Base-by-base conservation (phyloP, 37 sponge, comb jelly and placozoan species). In the Tethya wilhelma region DNA sequence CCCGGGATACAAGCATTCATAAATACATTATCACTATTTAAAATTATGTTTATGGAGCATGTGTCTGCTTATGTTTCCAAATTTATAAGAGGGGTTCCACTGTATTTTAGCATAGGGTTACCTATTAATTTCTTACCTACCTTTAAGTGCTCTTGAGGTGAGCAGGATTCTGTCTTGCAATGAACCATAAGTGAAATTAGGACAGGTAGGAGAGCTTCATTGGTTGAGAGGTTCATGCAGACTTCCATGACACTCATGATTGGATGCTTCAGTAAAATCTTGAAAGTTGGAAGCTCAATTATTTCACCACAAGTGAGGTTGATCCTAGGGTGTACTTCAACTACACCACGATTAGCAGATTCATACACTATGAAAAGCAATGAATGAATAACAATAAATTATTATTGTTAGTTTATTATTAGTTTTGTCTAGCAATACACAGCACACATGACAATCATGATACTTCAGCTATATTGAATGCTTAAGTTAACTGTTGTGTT, bases 201-300 rank as follows among this genome's bases (percentile, higher is more conserved):
- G 1, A 78, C 79, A 0, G 79, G 79, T 38, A 78, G 67, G n/a
- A 78, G 55, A n/a, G 79, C 79, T 53, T 65, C 33, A 17, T 66
- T 42, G 41, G 79, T 34, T 53, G 79, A 78, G 46, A 78, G 79
- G 66, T 40, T 66, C 0, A 78, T 34, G 46, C 79, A 78, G 38
- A 78, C 67, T 37, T 78, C 79, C 79, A 78, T 78, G 23, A 66
- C 67, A 45, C 38, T 78, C 36, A 49, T 64, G 0, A 78, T 38
- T 17, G 79, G 79, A 31, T 78, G 67, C 56, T 78, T 78, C 31
- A 78, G 26, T 0, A 53, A 5, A 22, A 78, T 49, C 67, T 46
- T 78, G 46, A 78, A 46, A 5, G 40, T 7, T 22, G 67, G 1
- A 66, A 78, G 41, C 38, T 78, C 38, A 14, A 32, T 31, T 38